These are phyloP conservation scores for Rissa tridactyla DNA, from an alignment of 2,113 vertebrate species.

Conservation along the genomic window DNA sequence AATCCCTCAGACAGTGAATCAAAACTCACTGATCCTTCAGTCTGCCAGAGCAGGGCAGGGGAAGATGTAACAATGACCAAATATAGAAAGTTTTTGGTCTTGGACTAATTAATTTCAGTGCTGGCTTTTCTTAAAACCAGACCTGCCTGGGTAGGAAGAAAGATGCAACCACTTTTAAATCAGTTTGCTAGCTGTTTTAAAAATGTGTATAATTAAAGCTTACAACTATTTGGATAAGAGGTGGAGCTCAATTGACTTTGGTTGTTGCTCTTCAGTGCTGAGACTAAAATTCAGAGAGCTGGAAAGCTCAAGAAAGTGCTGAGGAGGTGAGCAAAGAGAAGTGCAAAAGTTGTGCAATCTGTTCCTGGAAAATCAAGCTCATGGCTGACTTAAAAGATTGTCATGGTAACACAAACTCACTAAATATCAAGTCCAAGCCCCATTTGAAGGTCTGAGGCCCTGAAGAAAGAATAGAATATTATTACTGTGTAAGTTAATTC, in stretches of 20 bases:
- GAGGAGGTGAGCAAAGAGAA: slow-evolving; percentile 13
- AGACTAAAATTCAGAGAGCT: not conserved
- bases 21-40: not conserved
- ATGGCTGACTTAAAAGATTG: slow-evolving; percentile 3
- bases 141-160: not conserved
- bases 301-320: not conserved
- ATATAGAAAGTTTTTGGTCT: not conserved
- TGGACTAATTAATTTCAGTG: not conserved
- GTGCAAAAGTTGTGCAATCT: not conserved
- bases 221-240: not conserved
- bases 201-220: not conserved
- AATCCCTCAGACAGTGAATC: not conserved
- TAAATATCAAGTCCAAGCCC: slow-evolving; percentile 58
- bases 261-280: not conserved
- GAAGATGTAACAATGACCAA: not conserved
- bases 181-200: not conserved
- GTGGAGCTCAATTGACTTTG: not conserved
- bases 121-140: not conserved
- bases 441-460: slow-evolving; percentile 15
- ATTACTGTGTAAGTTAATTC: not conserved
- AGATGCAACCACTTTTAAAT: not conserved
- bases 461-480: slow-evolving; percentile 39
- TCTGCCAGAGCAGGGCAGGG: not conserved
- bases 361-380: not conserved
- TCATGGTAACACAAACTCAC: slow-evolving; percentile 48